Percentiles rank a stretch among this genome's conserved stretches.
Conservation (phyloP, 2,888 invertebrate species). For the Drosophila subquinaria region DNA sequence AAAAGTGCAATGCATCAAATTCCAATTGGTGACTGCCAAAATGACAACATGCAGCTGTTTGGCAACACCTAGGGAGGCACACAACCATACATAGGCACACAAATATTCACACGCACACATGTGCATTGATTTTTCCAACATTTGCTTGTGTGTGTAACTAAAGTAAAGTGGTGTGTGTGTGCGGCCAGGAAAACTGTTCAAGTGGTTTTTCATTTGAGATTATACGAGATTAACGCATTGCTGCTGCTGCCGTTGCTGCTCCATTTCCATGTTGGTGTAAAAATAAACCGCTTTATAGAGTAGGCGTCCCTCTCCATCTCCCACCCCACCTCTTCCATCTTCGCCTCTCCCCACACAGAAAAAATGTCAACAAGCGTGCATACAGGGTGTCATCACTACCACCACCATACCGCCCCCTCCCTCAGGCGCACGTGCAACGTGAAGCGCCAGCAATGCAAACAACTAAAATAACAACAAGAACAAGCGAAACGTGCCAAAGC, state of each 20-base stretch:
- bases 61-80: constrained; percentile 35
- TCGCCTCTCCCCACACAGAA: constrained; percentile 15
- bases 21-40: constrained; percentile 56
- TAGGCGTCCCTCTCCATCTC: constrained; percentile 24
- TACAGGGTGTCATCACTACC: constrained; percentile 52
- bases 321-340: background rate
- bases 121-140: constrained; percentile 77
- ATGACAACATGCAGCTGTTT: constrained; percentile 58
- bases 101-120: constrained; percentile 59
- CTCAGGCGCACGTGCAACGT: constrained; percentile 61
- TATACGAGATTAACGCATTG: constrained; percentile 64
- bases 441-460: constrained; percentile 67
- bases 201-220: constrained; percentile 68
- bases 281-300: constrained; percentile 54
- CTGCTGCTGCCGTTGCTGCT: constrained; percentile 42
- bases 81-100: constrained; percentile 12
- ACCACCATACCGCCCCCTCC: constrained; percentile 16
- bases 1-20: constrained; percentile 53
- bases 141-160: constrained; percentile 12
- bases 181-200: constrained; percentile 46
- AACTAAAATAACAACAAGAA: constrained; percentile 59
- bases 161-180: constrained; percentile 8
- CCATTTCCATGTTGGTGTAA: constrained; percentile 56
- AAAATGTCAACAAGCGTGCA: constrained; percentile 69
- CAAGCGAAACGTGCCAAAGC: constrained; percentile 68